Conservation (phyloP, 2,888 invertebrate species). For the Aspidapion aeneum region DNA sequence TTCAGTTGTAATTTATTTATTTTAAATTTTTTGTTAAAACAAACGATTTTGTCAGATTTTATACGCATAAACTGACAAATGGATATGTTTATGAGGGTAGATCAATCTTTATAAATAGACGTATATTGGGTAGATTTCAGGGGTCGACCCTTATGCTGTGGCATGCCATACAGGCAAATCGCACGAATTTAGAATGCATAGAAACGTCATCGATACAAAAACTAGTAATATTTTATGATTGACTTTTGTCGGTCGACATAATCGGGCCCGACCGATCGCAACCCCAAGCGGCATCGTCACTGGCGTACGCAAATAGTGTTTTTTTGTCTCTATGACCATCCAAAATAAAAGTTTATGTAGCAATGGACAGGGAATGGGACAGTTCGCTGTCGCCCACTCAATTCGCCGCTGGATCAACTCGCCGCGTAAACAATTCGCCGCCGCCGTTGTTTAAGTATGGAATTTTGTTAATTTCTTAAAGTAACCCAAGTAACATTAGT, state of each 20-base stretch:
- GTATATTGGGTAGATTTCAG: conserved; percentile 28
- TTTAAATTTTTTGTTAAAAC: no score
- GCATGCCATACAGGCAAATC: background rate
- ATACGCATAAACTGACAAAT: conserved; percentile 36
- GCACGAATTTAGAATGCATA: conserved; percentile 46
- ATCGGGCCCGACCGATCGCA: conserved; percentile 10
- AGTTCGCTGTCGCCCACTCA: no score
- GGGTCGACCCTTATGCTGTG: conserved; percentile 31
- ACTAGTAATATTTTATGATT: conserved; percentile 48
- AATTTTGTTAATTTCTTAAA: no score
- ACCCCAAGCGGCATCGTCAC: background rate
- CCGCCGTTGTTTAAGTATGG: no score
- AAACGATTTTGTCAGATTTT: no score
- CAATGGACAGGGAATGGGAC: no score
- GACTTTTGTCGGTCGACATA: conserved; percentile 33
- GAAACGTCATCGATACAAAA: conserved; percentile 47
- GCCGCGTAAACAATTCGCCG: no score
- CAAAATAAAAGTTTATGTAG: no score
- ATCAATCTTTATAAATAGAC: conserved; percentile 44
- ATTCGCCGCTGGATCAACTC: no score
- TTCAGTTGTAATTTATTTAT: no score
- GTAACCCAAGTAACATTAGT: no score
- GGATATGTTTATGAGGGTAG: conserved; percentile 41
- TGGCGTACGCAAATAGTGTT: background rate
- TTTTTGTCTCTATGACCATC: no score